A percentile compares a stretch with the other conserved stretches of the same genome.
Conservation (phyloP, 2,113 vertebrate genomes). For the Thermophis baileyi region DNA sequence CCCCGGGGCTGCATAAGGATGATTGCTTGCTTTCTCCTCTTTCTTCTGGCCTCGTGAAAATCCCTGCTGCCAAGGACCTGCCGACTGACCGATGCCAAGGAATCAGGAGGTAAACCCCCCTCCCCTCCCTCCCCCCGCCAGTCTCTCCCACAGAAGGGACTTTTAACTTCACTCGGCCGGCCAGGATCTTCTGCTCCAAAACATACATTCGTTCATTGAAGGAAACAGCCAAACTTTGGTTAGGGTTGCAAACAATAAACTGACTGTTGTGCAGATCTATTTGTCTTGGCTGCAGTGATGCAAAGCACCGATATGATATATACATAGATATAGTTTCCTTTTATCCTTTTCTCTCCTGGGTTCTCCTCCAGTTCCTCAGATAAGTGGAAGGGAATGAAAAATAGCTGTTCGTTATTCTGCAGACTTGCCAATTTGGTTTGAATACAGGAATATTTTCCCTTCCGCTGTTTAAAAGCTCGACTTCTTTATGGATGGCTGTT, state of each 20-base stretch:
- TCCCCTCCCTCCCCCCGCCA: neutral
- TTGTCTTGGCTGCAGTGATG: neutral
- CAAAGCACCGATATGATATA: neutral
- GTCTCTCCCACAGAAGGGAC: neutral
- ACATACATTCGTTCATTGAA: neutral
- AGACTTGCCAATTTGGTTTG: neutral
- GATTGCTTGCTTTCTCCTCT: neutral
- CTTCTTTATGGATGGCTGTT: neutral
- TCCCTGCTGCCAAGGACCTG: neutral
- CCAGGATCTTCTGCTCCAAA: slow-evolving; percentile 9
- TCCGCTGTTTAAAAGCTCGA: neutral
- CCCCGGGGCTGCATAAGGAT: neutral
- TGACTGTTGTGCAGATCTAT: neutral
- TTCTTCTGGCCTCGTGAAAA: neutral
- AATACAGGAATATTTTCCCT: no score
- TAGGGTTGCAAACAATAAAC: neutral
- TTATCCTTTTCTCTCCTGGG: neutral
- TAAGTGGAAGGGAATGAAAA: neutral
- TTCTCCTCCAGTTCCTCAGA: neutral
- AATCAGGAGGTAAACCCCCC: neutral
- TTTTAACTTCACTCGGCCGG: neutral
- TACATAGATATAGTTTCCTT: neutral
- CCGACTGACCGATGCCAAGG: neutral
- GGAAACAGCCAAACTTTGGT: neutral
- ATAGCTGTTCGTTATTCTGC: neutral